Conservation (phyloP, 1,140 invertebrate genomes). For the Brachionus koreanus region DNA sequence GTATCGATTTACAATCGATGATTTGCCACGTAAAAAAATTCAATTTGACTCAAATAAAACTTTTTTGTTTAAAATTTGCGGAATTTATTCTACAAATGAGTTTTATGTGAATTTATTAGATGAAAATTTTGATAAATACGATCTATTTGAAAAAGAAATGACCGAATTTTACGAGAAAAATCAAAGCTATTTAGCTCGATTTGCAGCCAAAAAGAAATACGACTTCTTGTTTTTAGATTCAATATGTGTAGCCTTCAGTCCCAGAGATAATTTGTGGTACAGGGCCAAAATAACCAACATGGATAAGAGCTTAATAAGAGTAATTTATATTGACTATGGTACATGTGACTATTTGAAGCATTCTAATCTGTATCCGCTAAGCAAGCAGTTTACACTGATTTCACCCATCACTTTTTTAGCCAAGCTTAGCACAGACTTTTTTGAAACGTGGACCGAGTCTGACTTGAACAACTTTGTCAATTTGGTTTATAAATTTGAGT, state of each 20-base stretch:
- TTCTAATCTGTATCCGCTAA: neutral
- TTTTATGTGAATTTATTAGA: neutral
- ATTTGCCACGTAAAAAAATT: neutral
- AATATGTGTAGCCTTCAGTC: neutral
- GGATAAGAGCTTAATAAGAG: neutral
- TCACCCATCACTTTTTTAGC: neutral
- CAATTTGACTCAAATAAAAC: neutral
- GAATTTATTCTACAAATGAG: neutral
- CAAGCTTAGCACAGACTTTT: neutral
- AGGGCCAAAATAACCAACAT: neutral
- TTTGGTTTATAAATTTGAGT: neutral
- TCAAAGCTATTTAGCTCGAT: neutral
- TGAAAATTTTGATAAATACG: neutral
- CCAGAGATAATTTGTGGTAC: neutral
- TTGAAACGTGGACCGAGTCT: neutral
- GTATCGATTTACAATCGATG: neutral
- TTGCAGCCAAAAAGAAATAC: neutral
- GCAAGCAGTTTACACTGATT: neutral
- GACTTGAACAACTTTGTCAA: neutral
- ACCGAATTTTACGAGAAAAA: constrained; percentile 5
- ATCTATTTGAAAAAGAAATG: neutral
- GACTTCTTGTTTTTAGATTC: neutral
- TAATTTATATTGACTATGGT: constrained; percentile 15
- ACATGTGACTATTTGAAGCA: neutral
- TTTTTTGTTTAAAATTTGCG: neutral